Evolutionary conservation across 2,888 invertebrate species (phyloP), one percentile per base, ranked within the genome.

Genomic region (Troides helena): DNA sequence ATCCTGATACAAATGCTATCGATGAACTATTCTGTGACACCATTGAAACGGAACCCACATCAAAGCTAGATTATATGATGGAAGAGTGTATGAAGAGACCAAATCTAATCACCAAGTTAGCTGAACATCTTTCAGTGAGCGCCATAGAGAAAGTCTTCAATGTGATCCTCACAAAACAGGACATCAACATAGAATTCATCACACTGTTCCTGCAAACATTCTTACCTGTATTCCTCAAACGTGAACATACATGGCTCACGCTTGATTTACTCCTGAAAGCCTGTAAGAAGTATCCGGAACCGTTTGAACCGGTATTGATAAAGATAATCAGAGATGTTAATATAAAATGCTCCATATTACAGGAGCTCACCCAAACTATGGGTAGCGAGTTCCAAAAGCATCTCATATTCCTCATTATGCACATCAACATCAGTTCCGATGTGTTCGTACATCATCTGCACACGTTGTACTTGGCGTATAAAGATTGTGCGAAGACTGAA

Each of bases 231-330:
- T 83, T 76, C 21, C 71, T 90, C 0, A 85, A 82, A 74, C 75
- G 76, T 0, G 78, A 86, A 14, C 78, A 83, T 3, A 80, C 80
- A 0, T 74, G 83, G 30, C 64, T 77, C 18, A 80, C 81, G 1
- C 73, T 85, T 10, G 85, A 90, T 72, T 69, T 89, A 43, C 70
- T 91, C 2, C 36, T 83, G 0, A 82, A 80, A 78, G 80, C 77
- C 0, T 74, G 75, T 18, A 80, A 77, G 69, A 71, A 64, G 8
- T 76, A 80, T 46, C 78, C 81, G 0, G 50, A 74, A 3, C 61
- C 77, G 7, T 85, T 85, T 67, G 78, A 77, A 73, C 72, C 72
- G 5, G 64, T 86, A 14, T 61, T 89, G 14, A 72, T 74, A 65
- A 66, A 71, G 2, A 46, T 89, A 36, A 67, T 88, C 1, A 81